Base-by-base conservation (phyloP, 1,140 invertebrate species). In the Calephelis nemesis region DNA sequence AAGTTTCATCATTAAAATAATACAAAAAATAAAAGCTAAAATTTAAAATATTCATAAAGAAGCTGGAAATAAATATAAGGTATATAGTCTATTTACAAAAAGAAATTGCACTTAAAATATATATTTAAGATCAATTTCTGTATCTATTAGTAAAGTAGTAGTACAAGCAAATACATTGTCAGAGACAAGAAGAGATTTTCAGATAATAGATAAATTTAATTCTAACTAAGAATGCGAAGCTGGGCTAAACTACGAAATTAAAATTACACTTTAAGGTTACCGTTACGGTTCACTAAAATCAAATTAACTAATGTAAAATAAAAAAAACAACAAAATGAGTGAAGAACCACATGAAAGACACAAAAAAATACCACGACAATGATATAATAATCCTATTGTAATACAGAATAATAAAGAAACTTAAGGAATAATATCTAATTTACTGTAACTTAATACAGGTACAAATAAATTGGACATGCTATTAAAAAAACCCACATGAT, bases 401-500 rank as follows among this genome's bases (percentile, higher is more conserved):
- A 75, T 65, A 74, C 70, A 71, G 69, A 47, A 78, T 67, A 72
- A 67, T 65, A 68, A 67, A 45, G n/a, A 15, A 66, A 30, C 47
- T 49, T 39, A 42, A 15, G 50, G 50, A 50, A n/a, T 47, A 13
- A 66, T 11, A 40, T 42, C 64, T 15, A 11, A 30, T 48, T 30
- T 5, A 54, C 48, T 66, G 52, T 58, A 58, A 58, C 11, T 58
- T 58, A 30, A 58, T 58, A 58, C 66, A 76, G 62, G 13, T 68
- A 74, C 39, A 68, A 77, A 76, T 60, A 73, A 75, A 81, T 68
- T 77, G 39, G 6, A 45, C 88, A 91, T 89, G 88, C 88, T 81
- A 91, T 91, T 91, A 91, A 91, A 91, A 90, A 91, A 88, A 89
- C 88, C 88, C 88, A 91, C 88, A 91, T 89, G 88, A 89, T 83